Evolutionary conservation across 2,888 invertebrate species (phyloP).

Genomic region (Elegia similella): DNA sequence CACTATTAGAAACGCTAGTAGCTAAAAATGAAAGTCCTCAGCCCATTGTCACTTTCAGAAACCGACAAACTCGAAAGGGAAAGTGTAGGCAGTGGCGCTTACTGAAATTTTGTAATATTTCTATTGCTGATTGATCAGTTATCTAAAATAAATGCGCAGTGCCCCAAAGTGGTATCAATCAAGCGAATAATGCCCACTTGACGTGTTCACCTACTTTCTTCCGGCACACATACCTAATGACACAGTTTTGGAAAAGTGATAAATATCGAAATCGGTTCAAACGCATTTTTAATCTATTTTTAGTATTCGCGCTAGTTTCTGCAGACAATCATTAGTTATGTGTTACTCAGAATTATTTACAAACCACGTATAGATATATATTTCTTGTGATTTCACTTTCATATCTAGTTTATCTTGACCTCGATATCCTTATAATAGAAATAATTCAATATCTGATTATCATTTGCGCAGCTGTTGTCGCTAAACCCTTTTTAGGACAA

Average conservation of each 20-base stretch:
- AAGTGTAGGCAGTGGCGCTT: neutral
- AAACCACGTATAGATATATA: neutral
- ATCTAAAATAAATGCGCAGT: slow-evolving; percentile 31
- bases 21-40: neutral
- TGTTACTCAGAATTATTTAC: neutral
- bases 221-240: slow-evolving; percentile 53
- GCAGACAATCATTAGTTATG: neutral
- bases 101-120: slow-evolving; percentile 10
- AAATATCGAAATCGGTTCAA: slow-evolving; percentile 28
- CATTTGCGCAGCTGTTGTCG: slow-evolving; percentile 31
- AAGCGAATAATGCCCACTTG: slow-evolving; percentile 46
- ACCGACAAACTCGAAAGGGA: neutral
- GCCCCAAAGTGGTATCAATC: slow-evolving; percentile 54
- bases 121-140: too few species aligned
- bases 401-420: slow-evolving; percentile 15
- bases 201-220: slow-evolving; percentile 58
- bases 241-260: slow-evolving; percentile 50
- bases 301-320: neutral
- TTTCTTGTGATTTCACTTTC: slow-evolving; percentile 21
- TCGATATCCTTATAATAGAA: slow-evolving; percentile 19
- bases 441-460: slow-evolving; percentile 17
- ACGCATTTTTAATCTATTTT: slow-evolving; percentile 8
- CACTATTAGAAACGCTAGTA: neutral
- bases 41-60: neutral
- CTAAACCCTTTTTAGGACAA: slow-evolving; percentile 14